A percentile compares a stretch with the other conserved stretches of the same genome.
Conservation (phyloP, 2,113 vertebrate genomes). For the Notarius lentiginosus region DNA sequence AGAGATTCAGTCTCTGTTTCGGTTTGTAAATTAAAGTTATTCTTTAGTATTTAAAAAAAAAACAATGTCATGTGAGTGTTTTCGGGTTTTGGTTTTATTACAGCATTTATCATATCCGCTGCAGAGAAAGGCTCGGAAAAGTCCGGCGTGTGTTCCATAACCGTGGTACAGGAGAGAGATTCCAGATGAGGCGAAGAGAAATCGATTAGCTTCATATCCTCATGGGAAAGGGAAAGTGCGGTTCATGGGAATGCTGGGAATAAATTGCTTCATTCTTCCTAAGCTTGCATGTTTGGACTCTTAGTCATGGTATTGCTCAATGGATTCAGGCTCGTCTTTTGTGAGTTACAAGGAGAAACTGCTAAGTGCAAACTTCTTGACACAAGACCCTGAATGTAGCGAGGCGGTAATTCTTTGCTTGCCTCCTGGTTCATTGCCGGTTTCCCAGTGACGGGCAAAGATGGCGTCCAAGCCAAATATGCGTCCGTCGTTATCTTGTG, state of each 20-base stretch:
- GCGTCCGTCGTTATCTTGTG: too few species aligned
- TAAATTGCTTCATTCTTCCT: background rate
- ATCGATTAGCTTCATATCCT: constrained; percentile 29
- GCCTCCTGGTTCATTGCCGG: too few species aligned
- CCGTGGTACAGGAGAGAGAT: background rate
- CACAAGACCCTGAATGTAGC: background rate
- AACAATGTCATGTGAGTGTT: too few species aligned
- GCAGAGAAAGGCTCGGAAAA: background rate
- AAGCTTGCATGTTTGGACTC: background rate
- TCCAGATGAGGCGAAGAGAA: background rate
- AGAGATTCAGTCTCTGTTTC: background rate
- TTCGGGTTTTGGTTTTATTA: too few species aligned
- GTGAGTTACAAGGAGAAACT: background rate
- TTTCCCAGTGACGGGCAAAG: too few species aligned
- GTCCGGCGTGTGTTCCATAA: background rate
- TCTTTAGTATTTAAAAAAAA: too few species aligned
- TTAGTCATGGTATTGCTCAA: background rate
- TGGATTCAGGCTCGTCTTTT: background rate
- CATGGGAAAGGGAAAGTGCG: background rate
- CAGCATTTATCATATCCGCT: background rate
- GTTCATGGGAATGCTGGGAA: background rate
- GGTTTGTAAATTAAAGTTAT: too few species aligned
- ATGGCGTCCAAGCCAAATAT: too few species aligned
- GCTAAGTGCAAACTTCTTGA: too few species aligned
- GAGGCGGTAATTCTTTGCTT: background rate